These are phyloP conservation scores for Epizoanthus stellaris DNA, from an alignment of 92 coral and sea anemone species.

Conservation along the genomic window DNA sequence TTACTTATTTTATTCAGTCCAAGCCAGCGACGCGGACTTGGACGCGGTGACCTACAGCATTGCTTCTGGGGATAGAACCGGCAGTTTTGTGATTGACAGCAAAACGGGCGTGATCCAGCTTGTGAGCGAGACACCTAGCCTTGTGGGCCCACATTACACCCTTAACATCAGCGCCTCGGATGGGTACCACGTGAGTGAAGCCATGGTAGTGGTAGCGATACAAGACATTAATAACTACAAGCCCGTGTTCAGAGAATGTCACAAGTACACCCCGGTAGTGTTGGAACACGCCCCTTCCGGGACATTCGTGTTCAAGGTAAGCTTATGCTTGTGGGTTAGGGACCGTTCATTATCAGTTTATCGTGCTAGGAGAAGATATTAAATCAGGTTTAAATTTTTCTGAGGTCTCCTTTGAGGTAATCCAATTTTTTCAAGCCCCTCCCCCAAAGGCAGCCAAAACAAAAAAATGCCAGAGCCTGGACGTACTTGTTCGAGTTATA, in stretches of 20 bases:
- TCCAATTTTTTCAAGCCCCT: too few species aligned
- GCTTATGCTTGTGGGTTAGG: neutral
- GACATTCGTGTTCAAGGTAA: slow-evolving; percentile 77
- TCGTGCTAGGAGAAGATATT: too few species aligned
- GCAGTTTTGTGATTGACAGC: slow-evolving; percentile 83
- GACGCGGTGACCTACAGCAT: slow-evolving; percentile 88
- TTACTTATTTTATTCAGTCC: slow-evolving; percentile 59
- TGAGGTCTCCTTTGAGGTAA: too few species aligned
- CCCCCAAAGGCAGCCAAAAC: too few species aligned
- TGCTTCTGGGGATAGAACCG: slow-evolving; percentile 83
- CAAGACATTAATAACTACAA: slow-evolving; percentile 92
- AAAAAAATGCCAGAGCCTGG: too few species aligned
- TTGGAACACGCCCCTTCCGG: slow-evolving; percentile 71
- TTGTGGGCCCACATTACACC: slow-evolving; percentile 77
- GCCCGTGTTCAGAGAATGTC: slow-evolving; percentile 88
- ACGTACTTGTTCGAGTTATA: too few species aligned
- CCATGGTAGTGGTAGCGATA: slow-evolving; percentile 78
- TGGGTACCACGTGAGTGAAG: slow-evolving; percentile 77
- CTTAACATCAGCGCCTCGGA: slow-evolving; percentile 94
- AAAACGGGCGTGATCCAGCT: slow-evolving; percentile 86
- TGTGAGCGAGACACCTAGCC: slow-evolving; percentile 51
- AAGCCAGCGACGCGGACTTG: slow-evolving; percentile 85
- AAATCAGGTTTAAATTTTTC: too few species aligned
- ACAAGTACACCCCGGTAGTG: slow-evolving; percentile 76
- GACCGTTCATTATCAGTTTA: too few species aligned